Evolutionary conservation across 2,797 vertebrate species (phyloP).

Genomic region (Propithecus perrieri): DNA sequence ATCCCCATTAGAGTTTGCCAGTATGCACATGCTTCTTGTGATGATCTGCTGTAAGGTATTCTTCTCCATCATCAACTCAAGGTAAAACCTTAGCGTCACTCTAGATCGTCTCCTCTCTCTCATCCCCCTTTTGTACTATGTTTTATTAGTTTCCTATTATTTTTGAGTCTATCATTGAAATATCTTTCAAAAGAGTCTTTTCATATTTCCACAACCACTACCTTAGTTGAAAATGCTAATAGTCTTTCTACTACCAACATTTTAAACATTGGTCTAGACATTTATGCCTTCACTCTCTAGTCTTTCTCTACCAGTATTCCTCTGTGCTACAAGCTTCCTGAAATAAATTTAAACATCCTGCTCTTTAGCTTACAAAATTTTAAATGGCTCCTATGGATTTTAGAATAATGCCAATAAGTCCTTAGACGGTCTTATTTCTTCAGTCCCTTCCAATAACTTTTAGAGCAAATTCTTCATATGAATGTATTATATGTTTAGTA

Average conservation of each 20-base stretch:
- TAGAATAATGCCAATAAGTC: neutral
- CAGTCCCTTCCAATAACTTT: neutral
- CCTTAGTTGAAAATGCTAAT: neutral
- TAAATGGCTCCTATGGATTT: neutral
- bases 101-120: neutral
- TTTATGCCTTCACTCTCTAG: neutral
- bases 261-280: neutral
- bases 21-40: neutral
- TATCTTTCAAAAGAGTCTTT: neutral
- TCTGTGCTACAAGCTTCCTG: neutral
- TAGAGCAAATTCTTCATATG: neutral
- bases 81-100: neutral
- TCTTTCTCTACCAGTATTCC: neutral
- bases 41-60: neutral
- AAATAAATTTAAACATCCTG: neutral
- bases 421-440: neutral
- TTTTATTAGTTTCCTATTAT: neutral
- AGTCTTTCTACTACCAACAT: neutral
- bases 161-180: neutral
- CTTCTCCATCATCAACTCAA: neutral
- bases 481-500: neutral
- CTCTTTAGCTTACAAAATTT: neutral
- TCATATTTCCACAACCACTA: neutral
- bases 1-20: neutral
- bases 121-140: neutral